Evolutionary conservation across 2,888 invertebrate species (phyloP), one percentile per base, ranked within the genome.

Genomic region (Lasioglossum calceatum): DNA sequence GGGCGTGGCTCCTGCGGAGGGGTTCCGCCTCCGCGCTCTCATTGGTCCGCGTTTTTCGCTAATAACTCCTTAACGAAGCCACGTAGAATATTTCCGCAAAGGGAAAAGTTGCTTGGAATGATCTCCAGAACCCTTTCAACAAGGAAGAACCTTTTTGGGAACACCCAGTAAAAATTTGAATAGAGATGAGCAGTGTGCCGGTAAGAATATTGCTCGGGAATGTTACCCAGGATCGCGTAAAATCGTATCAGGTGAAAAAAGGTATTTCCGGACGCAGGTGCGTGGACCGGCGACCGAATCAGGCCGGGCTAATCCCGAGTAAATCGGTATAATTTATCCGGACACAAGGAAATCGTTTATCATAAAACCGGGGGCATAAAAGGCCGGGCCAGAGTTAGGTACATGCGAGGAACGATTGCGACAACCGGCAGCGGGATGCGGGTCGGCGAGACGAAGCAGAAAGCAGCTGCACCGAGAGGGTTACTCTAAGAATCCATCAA

Each of bases 401-500:
- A 79, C 75, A 64, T 72, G 71, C 42, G 67, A 74, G 39, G 61
- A 71, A 82, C 74, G 86, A 84, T 79, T 78, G 85, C 89, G 85
- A 79, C 79, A 67, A 50, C 64, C 73, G 75, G 50, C 61, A 84
- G 14, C 4, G 44, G 77, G 75, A 87, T 74, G 84, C 67, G 81
- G 85, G 76, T 86, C 64, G 87, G 81, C 54, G 78, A 82, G 86
- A 88, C 87, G 87, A 50, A 50, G 16, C 16, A 73, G n/a, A 47
- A 85, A 77, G 86, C 81, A 82, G 85, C 80, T 84, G 81, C 64
- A 73, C 86, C 89, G 86, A 83, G 89, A 86, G 92, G 90, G 87
- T 89, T 91, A 90, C 87, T 90, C 89, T 92, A 90, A 92, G 92
- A 94, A 94, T 93, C 93, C 93, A 93, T 94, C 93, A 93, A 90